A percentile compares a stretch with the other conserved stretches of the same genome.
These are phyloP conservation scores for Orthonychiurus folsomi DNA, from an alignment of 2,888 invertebrate genomes.

Conservation along the genomic window DNA sequence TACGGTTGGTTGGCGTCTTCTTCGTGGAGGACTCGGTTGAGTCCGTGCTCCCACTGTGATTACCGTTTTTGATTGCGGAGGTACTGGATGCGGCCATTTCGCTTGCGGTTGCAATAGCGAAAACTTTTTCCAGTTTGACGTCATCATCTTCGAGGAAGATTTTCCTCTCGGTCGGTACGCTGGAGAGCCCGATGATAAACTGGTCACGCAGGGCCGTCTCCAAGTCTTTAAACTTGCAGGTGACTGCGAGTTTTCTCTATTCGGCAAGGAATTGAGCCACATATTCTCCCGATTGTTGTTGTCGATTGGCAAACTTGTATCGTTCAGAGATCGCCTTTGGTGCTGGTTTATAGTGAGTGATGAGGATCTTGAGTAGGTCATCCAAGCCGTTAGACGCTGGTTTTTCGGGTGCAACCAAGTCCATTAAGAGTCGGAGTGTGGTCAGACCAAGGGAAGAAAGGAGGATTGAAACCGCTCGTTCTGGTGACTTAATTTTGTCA, in stretches of 20 bases:
- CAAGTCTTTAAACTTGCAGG: conserved; percentile 16
- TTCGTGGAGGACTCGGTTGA: neutral
- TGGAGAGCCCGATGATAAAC: conserved; percentile 15
- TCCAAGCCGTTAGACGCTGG: neutral
- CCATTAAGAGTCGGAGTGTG: neutral
- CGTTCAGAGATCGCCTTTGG: conserved; percentile 18
- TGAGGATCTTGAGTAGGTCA: neutral
- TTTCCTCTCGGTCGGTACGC: conserved; percentile 7
- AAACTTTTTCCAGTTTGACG: conserved; percentile 7
- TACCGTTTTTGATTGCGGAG: conserved; percentile 8
- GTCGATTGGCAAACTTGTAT: conserved; percentile 9
- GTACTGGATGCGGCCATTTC: conserved; percentile 16
- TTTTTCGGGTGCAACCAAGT: conserved; percentile 13
- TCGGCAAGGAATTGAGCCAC: conserved; percentile 10
- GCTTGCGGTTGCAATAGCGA: conserved; percentile 2
- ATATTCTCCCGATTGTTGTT: conserved; percentile 14
- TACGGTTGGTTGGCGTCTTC: neutral
- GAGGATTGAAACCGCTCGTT: conserved; percentile 10
- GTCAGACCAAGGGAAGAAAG: conserved; percentile 11
- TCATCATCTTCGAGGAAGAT: conserved; percentile 12
- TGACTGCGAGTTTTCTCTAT: conserved; percentile 6
- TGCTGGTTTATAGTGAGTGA: conserved; percentile 15
- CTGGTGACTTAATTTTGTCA: neutral
- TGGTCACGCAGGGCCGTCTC: conserved; percentile 13
- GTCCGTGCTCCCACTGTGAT: neutral